Evolutionary conservation across 2,888 invertebrate genomes (phyloP).

Genomic region (Chouioia cunea): DNA sequence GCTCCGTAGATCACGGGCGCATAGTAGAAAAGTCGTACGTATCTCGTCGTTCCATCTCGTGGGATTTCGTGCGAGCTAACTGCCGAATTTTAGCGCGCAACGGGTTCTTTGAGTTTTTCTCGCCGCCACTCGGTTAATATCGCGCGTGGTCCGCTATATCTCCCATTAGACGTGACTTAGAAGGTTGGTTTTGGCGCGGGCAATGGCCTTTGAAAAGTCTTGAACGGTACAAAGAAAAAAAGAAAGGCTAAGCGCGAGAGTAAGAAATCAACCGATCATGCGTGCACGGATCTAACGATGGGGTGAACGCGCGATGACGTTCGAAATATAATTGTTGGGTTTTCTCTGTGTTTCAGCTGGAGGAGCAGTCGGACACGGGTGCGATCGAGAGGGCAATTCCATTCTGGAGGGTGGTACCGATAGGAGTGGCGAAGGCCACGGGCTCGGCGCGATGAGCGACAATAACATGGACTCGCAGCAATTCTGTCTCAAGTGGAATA

Average conservation of each 20-base stretch:
- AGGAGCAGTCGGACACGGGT: conserved; percentile 65
- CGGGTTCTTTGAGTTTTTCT: background rate
- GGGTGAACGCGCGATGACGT: too few relatives aligned
- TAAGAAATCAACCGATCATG: too few relatives aligned
- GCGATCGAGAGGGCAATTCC: conserved; percentile 62
- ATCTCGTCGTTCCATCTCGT: conserved; percentile 23
- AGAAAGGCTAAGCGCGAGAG: too few relatives aligned
- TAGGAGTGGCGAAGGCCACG: conserved; percentile 62
- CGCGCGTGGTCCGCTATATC: background rate
- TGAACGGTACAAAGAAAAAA: too few relatives aligned
- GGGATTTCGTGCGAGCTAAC: background rate
- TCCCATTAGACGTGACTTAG: background rate
- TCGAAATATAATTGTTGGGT: background rate
- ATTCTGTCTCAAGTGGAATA: conserved; percentile 96
- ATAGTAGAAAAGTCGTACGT: conserved; percentile 5
- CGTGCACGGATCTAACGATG: too few relatives aligned
- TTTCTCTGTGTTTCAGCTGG: conserved; percentile 57
- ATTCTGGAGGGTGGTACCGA: conserved; percentile 62
- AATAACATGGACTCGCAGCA: conserved; percentile 96
- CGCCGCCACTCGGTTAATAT: too few relatives aligned
- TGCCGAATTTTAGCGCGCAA: background rate
- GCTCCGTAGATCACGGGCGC: background rate
- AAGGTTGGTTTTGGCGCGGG: too few relatives aligned
- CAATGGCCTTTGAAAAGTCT: too few relatives aligned
- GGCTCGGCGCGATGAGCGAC: conserved; percentile 55